Base-by-base conservation (phyloP, 1,140 invertebrate genomes). In the Drosophila lacertosa region DNA sequence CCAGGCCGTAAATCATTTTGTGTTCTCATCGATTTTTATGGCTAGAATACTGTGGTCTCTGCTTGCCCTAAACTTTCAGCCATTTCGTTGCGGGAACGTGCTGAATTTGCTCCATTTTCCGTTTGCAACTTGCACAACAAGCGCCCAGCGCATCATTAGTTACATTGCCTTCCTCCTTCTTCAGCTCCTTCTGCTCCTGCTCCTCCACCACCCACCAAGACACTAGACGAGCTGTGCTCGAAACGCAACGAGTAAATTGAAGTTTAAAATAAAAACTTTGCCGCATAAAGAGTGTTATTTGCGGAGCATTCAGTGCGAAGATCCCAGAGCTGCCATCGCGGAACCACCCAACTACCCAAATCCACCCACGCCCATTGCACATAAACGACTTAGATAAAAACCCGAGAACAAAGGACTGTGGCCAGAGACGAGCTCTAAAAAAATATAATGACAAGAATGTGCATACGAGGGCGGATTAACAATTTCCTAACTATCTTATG, bases 261-360 rank as follows among this genome's bases (percentile, higher is more conserved):
- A 86, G 82, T 84, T 84, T 81, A 81, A 84, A 84, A 88, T 81
- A 84, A 81, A 83, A 84, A 84, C 48, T 84, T 84, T 80, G 63
- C 67, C 48, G 57, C 81, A 84, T 77, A 72, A 77, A 86, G 65
- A 60, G 55, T 78, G 75, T 77, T 84, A 84, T 84, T 84, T 84
- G 79, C 77, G 57, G 64, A 71, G 69, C 51, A 57, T 70, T 64
- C 60, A 70, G 44, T 51, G 35, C 50, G 42, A 35, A 48, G 71
- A 54, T 65, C 33, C 40, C 58, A 51, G 20, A 42, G 60, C 67
- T 48, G 44, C 40, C 40, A 42, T 35, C 66, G 29, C 24, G 20
- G 2, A 35, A 18, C 3, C 48, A 18, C 32, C 48, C 20, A 16
- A 35, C 22, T 20, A 15, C 35, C 42, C 32, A 11, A 11, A 18